Evolutionary conservation across 2,888 invertebrate species (phyloP).

Genomic region (Branchipolynoe longqiensis): DNA sequence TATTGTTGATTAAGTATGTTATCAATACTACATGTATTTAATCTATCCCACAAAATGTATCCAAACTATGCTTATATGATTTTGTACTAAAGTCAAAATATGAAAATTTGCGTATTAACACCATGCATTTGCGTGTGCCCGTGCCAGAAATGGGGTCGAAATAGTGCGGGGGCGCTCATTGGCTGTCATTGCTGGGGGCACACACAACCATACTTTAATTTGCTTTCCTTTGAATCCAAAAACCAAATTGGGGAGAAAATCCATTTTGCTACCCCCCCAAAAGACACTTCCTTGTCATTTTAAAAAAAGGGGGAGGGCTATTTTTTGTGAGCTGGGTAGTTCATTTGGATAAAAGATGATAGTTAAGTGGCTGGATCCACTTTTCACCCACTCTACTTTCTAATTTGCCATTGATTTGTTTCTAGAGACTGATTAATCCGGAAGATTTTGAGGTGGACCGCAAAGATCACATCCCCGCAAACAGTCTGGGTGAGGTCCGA

Average conservation of each 20-base stretch:
- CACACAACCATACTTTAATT: too few species aligned
- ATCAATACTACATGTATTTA: background rate
- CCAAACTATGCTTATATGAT: too few species aligned
- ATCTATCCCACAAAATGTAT: too few species aligned
- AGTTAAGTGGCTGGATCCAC: background rate
- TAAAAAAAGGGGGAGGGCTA: background rate
- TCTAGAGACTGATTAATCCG: background rate
- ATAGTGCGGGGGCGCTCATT: too few species aligned
- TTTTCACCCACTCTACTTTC: background rate
- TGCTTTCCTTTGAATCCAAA: too few species aligned
- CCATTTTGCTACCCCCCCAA: background rate
- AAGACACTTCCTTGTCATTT: background rate
- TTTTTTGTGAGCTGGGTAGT: background rate
- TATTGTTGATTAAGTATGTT: background rate
- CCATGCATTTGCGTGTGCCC: background rate
- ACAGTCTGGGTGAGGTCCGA: conserved; percentile 9
- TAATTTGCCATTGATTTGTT: background rate
- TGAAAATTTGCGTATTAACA: too few species aligned
- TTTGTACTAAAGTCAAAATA: too few species aligned
- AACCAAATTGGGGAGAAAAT: too few species aligned
- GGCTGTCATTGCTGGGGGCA: too few species aligned
- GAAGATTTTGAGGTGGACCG: background rate
- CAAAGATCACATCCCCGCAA: background rate
- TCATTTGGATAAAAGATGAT: background rate
- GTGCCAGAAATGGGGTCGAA: background rate